These are phyloP conservation scores for Tragelaphus scriptus DNA, from an alignment of 2,113 vertebrate genomes.

Conservation along the genomic window DNA sequence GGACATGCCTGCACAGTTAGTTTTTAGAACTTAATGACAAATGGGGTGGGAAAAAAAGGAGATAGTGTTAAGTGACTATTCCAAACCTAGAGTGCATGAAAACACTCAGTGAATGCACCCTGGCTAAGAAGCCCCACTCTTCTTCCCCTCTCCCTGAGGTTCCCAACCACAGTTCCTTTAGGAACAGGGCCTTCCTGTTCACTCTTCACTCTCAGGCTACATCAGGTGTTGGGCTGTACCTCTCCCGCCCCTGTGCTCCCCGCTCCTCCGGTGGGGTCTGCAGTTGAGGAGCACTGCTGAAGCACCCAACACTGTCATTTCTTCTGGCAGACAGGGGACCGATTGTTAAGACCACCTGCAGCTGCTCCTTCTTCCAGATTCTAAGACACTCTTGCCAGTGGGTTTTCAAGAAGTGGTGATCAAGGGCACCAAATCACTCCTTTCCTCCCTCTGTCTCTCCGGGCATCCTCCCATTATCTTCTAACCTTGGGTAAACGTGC, in stretches of 20 bases:
- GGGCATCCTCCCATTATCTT: background rate
- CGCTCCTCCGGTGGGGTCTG: background rate
- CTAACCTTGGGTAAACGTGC: background rate
- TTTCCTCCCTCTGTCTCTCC: background rate
- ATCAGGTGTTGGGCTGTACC: background rate
- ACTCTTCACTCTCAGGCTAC: background rate
- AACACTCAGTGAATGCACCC: background rate
- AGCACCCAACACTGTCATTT: background rate
- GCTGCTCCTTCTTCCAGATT: background rate
- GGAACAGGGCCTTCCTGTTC: rapidly evolving
- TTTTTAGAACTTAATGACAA: background rate
- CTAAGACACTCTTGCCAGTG: background rate
- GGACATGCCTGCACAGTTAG: background rate
- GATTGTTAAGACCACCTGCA: background rate
- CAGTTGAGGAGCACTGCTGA: background rate
- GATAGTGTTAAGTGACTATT: background rate
- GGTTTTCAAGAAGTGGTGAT: background rate
- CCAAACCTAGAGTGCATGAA: background rate
- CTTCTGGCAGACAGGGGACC: background rate
- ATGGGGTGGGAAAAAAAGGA: background rate
- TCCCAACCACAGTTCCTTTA: background rate
- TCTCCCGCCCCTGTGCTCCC: rapidly evolving
- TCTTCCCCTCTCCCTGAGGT: background rate
- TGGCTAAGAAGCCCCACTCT: no score
- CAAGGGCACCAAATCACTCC: background rate